Evolutionary conservation across 2,888 invertebrate genomes (phyloP).

Genomic region (Meta bourneti): DNA sequence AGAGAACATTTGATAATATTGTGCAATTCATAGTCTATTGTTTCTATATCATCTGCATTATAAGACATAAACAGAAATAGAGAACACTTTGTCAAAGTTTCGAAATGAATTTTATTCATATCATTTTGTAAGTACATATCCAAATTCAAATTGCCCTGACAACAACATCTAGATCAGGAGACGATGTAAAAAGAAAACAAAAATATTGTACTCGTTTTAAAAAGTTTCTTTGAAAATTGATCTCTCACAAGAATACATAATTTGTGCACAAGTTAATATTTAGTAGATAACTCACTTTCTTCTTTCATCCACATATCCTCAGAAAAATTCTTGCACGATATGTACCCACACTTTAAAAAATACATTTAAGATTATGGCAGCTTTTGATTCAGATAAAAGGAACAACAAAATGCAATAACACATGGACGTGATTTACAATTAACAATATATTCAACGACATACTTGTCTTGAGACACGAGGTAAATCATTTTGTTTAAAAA

Average conservation of each 20-base stretch:
- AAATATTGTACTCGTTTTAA: conserved; percentile 45
- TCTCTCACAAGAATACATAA: conserved; percentile 34
- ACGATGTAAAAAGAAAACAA: conserved; percentile 16
- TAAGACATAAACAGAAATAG: too few relatives aligned
- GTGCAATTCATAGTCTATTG: too few relatives aligned
- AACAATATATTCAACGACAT: conserved; percentile 50
- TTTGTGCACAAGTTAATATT: conserved; percentile 6
- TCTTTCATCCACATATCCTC: conserved; percentile 29
- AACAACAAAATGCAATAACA: conserved; percentile 53
- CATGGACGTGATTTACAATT: conserved; percentile 53
- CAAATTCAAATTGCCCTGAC: conserved; percentile 46
- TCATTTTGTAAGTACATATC: conserved; percentile 60
- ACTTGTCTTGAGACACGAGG: neutral
- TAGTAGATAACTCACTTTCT: conserved; percentile 42
- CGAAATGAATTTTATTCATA: conserved; percentile 46
- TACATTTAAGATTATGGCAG: conserved; percentile 63
- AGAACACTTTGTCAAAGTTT: neutral
- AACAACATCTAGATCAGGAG: conserved; percentile 42
- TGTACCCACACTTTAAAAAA: conserved; percentile 61
- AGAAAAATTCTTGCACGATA: conserved; percentile 23
- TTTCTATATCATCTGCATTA: too few relatives aligned
- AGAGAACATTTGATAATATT: too few relatives aligned
- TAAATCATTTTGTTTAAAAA: conserved; percentile 3
- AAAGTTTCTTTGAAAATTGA: conserved; percentile 40
- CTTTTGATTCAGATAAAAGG: conserved; percentile 67